Conservation (phyloP, 2,888 invertebrate genomes). For the Cryptocheilus praepositus region DNA sequence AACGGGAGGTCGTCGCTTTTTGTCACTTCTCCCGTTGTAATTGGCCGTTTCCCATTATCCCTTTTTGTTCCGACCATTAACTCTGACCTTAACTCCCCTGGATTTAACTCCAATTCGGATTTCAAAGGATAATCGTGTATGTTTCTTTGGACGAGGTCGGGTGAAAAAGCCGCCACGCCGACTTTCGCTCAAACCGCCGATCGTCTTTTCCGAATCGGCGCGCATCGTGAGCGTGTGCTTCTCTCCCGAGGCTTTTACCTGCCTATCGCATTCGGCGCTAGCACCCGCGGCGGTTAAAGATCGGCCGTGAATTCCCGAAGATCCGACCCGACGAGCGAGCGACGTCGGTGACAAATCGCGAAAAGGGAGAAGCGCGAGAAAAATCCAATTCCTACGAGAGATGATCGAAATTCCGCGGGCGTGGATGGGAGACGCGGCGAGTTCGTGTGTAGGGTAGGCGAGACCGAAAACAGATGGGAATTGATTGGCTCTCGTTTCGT, state of each 20-base stretch:
- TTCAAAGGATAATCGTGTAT: neutral
- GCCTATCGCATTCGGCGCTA: no score
- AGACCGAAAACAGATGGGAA: slow-evolving; percentile 57
- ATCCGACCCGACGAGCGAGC: no score
- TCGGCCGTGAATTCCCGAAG: no score
- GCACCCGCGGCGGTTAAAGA: no score
- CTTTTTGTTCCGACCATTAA: no score
- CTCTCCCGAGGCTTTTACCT: neutral
- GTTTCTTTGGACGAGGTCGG: neutral
- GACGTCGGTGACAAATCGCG: neutral
- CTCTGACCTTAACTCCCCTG: neutral
- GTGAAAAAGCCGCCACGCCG: neutral
- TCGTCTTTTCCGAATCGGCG: neutral
- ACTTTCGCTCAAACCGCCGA: neutral
- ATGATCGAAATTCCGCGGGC: slow-evolving; percentile 56
- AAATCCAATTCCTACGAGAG: slow-evolving; percentile 8
- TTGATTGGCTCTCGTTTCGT: slow-evolving; percentile 58
- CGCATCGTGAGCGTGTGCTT: neutral
- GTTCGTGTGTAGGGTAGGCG: slow-evolving; percentile 28
- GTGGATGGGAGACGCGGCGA: slow-evolving; percentile 36
- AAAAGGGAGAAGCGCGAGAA: neutral
- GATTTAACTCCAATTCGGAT: slow-evolving; percentile 13
- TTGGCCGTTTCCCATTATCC: no score
- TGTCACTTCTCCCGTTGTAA: no score
- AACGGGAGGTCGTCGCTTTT: no score